A percentile compares a stretch with the other conserved stretches of the same genome.
Evolutionary conservation across 2,113 vertebrate species (phyloP).

Genomic region (Prunella himalayana): DNA sequence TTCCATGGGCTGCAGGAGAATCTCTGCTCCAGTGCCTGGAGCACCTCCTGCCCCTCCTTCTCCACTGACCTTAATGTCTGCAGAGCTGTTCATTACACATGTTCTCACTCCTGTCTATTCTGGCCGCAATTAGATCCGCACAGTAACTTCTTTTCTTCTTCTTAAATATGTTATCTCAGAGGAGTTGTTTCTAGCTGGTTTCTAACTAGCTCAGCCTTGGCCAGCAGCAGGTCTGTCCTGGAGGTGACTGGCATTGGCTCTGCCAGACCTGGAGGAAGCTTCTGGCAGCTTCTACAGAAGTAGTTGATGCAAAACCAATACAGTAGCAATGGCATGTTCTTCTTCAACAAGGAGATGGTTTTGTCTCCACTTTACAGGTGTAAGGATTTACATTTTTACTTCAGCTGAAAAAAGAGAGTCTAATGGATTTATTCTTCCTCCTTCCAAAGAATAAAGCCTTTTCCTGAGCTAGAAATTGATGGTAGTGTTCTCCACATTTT

Average conservation of each 20-base stretch:
- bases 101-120: background rate
- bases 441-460: background rate
- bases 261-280: background rate
- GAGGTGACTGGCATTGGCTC: background rate
- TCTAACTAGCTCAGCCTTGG: background rate
- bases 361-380: background rate
- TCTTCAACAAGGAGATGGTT: background rate
- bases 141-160: background rate
- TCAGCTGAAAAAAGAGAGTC: background rate
- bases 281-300: background rate
- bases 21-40: fast-evolving
- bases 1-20: background rate
- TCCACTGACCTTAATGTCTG: background rate
- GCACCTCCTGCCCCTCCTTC: background rate
- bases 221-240: background rate
- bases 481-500: background rate
- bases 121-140: fast-evolving
- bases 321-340: background rate
- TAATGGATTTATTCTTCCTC: background rate
- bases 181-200: fast-evolving
- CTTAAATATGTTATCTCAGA: background rate
- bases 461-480: background rate
- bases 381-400: background rate
- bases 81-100: fast-evolving
- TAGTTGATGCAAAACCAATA: background rate